Conservation (phyloP, 2,888 invertebrate species). For the Pristionchus japonicus region DNA sequence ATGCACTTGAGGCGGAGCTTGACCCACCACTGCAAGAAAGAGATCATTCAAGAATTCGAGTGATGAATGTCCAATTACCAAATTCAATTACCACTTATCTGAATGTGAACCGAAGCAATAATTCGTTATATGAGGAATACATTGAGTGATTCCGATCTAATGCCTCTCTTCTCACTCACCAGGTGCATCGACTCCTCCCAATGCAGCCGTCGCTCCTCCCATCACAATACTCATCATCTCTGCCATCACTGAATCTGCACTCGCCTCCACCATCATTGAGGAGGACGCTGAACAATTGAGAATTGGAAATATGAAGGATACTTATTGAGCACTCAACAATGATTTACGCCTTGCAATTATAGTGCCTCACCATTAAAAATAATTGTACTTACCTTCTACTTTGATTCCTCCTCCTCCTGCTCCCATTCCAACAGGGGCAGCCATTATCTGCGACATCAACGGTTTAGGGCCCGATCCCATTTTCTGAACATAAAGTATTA, state of each 20-base stretch:
- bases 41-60: too few species aligned
- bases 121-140: neutral
- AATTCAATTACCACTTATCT: too few species aligned
- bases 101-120: neutral
- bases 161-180: neutral
- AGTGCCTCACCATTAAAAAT: neutral
- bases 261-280: slow-evolving; percentile 25
- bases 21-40: slow-evolving; percentile 10
- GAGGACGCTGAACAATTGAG: neutral
- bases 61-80: too few species aligned
- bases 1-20: slow-evolving; percentile 41
- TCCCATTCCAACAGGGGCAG: slow-evolving; percentile 13
- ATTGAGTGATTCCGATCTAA: neutral
- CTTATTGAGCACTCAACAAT: too few species aligned
- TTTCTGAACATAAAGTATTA: neutral
- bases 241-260: slow-evolving; percentile 53
- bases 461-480: neutral
- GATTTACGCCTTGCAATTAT: too few species aligned
- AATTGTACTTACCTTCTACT: neutral
- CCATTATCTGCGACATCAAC: slow-evolving; percentile 3
- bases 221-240: slow-evolving; percentile 59
- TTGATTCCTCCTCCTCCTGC: neutral
- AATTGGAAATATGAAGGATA: neutral
- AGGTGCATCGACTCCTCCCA: slow-evolving; percentile 45
- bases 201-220: slow-evolving; percentile 51